A percentile compares a stretch with the other conserved stretches of the same genome.
These are phyloP conservation scores for Torymus texanus DNA, from an alignment of 2,888 invertebrate species.

Conservation along the genomic window DNA sequence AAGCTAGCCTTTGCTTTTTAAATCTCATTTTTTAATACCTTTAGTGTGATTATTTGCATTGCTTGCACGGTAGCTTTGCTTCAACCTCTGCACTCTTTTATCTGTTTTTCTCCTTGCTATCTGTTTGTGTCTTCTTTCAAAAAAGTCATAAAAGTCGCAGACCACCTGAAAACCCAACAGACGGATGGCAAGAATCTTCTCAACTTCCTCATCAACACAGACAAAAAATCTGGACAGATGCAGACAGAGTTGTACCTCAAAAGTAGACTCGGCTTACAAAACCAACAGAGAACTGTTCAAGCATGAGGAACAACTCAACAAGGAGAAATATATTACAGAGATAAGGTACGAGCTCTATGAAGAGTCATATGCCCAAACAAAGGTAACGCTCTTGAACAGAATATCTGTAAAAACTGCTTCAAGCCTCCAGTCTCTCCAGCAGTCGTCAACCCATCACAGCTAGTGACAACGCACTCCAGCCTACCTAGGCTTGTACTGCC, in stretches of 20 bases:
- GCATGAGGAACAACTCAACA: neutral
- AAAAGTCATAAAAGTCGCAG: too few relatives aligned
- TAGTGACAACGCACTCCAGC: neutral
- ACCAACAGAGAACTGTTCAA: neutral
- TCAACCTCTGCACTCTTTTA: too few relatives aligned
- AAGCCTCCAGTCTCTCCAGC: neutral
- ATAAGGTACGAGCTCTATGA: neutral
- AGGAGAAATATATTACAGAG: neutral
- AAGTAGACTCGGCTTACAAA: neutral
- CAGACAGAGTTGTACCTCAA: neutral
- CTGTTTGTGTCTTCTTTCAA: too few relatives aligned
- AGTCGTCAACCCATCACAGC: neutral
- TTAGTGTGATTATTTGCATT: too few relatives aligned
- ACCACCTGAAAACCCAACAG: too few relatives aligned
- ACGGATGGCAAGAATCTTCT: too few relatives aligned
- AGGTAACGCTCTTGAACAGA: neutral
- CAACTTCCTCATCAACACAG: too few relatives aligned
- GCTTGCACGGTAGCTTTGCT: too few relatives aligned
- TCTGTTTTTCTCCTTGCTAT: too few relatives aligned
- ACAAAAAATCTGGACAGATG: neutral
- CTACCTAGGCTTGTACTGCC: neutral
- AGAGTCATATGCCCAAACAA: neutral
- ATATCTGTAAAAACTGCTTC: neutral
- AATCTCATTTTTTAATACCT: too few relatives aligned
- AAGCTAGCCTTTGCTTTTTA: too few relatives aligned